A percentile compares a stretch with the other conserved stretches of the same genome.
These are phyloP conservation scores for Protomyctophum bolini DNA, from an alignment of 2,113 vertebrate species.

Conservation along the genomic window DNA sequence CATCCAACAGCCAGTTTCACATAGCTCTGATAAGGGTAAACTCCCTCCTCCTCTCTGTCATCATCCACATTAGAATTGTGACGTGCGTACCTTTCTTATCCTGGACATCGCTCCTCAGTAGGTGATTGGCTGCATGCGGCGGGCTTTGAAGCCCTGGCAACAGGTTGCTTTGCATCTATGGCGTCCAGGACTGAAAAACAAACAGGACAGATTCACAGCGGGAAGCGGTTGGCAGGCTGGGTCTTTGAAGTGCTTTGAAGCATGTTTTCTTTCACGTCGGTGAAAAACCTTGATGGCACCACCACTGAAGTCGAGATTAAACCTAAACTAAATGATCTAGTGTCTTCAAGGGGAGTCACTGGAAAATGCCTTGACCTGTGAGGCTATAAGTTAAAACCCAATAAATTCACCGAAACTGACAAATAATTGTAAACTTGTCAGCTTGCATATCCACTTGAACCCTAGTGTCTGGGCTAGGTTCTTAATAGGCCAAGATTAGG, in stretches of 20 bases:
- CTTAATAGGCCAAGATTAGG: no score
- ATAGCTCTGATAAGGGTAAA: not conserved
- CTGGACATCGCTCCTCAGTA: not conserved
- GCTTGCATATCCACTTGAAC: no score
- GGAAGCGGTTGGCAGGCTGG: not conserved
- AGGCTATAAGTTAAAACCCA: no score
- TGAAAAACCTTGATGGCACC: slow-evolving; percentile 43
- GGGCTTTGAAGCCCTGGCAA: slow-evolving; percentile 15
- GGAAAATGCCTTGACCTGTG: no score
- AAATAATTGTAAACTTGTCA: no score
- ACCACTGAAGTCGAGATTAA: slow-evolving; percentile 38
- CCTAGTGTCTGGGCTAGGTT: no score
- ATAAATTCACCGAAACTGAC: no score
- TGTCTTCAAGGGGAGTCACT: slow-evolving; percentile 22
- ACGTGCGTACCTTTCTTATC: no score
- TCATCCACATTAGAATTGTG: not conserved
- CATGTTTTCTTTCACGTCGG: slow-evolving; percentile 36
- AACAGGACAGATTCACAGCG: slow-evolving; percentile 17
- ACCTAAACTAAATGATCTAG: slow-evolving; percentile 53
- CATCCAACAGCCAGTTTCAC: no score
- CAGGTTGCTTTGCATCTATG: slow-evolving; percentile 28
- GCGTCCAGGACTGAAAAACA: not conserved
- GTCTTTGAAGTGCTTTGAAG: slow-evolving; percentile 43
- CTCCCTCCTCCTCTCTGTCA: not conserved
- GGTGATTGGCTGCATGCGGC: not conserved